phyloP scores from a whole-genome alignment of 2,113 vertebrate genomes.

The Jaculus jaculus region DNA sequence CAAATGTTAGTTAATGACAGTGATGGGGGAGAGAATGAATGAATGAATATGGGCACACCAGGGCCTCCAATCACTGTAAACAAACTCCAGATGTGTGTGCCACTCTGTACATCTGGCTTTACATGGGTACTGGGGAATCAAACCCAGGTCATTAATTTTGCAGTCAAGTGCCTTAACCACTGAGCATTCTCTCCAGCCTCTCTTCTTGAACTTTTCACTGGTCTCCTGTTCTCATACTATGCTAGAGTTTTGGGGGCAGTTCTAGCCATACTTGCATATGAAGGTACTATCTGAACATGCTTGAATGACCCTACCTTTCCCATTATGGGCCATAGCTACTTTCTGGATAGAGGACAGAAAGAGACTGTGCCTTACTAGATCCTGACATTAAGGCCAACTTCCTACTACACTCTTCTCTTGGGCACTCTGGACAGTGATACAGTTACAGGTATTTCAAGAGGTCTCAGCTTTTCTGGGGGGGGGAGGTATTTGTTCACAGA shows the following conservation, averaged over 20 bases:
- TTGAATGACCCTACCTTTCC: background rate
- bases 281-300: background rate
- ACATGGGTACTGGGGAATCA: too few relatives aligned
- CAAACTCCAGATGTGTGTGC: too few relatives aligned
- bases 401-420: background rate
- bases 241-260: background rate
- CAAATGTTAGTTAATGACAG: constrained; percentile 16
- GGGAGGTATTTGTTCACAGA: constrained; percentile 7
- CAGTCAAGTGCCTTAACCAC: too few relatives aligned
- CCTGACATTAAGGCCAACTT: background rate
- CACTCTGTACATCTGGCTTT: too few relatives aligned
- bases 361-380: background rate
- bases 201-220: background rate
- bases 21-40: background rate
- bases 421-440: background rate
- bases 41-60: too few relatives aligned
- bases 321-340: background rate
- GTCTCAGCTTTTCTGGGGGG: background rate
- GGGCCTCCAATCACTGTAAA: too few relatives aligned
- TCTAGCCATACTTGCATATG: background rate
- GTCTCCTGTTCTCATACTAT: background rate
- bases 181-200: too few relatives aligned
- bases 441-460: background rate
- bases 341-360: background rate
- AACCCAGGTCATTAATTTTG: too few relatives aligned